Conservation (phyloP, 1,140 invertebrate species). For the Gyrodactylus salaris region DNA sequence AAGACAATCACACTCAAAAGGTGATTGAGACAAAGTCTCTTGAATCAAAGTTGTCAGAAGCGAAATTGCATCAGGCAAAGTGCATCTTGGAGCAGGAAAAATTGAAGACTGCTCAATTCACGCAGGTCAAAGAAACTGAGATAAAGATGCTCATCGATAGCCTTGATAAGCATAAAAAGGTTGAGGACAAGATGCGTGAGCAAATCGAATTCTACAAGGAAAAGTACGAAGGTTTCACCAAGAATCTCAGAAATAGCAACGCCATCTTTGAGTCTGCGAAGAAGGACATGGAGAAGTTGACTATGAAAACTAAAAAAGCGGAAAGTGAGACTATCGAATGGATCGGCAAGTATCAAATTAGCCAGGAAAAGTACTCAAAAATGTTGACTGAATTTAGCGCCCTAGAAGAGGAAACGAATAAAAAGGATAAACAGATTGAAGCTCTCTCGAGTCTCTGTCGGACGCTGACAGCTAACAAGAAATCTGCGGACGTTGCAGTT, state of each 20-base stretch:
- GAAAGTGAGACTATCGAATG: neutral
- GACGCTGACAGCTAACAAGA: neutral
- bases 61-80: neutral
- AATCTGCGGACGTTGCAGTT: no score
- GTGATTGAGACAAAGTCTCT: neutral
- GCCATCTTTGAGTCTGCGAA: neutral
- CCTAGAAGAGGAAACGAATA: neutral
- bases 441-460: neutral
- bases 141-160: neutral
- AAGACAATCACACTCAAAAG: neutral
- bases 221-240: neutral
- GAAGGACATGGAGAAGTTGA: neutral
- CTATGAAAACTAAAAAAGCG: neutral
- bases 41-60: neutral
- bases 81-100: neutral
- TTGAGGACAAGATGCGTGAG: neutral
- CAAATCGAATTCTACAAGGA: neutral
- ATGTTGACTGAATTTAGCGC: neutral
- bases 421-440: neutral
- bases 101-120: neutral
- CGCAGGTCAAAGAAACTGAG: neutral
- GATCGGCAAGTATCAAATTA: neutral
- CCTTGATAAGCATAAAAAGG: neutral
- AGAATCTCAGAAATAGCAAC: neutral
- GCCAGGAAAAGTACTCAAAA: neutral